Evolutionary conservation across 2,888 invertebrate species (phyloP).

Genomic region (Nephrotoma guestfalica): DNA sequence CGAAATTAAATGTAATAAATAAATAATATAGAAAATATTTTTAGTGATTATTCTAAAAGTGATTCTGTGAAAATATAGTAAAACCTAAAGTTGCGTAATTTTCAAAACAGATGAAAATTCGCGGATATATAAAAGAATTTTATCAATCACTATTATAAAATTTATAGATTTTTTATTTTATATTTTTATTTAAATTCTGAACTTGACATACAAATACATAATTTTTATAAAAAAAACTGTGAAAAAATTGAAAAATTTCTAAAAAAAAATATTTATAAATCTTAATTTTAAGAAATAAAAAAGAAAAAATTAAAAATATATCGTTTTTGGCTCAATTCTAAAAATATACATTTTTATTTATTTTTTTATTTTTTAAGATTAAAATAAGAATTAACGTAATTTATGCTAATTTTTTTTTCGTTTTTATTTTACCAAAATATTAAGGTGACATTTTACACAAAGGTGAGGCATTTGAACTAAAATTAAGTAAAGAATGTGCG

Average conservation of each 20-base stretch:
- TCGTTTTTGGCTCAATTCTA: constrained; percentile 2
- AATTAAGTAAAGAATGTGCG: not conserved
- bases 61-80: not conserved
- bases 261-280: not conserved
- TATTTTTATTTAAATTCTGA: not conserved
- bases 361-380: constrained; percentile 1
- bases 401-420: not conserved
- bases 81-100: not conserved
- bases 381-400: not conserved
- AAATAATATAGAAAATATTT: not conserved
- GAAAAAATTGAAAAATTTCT: not conserved
- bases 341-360: not conserved
- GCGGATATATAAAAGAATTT: not conserved
- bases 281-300: not conserved
- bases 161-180: not conserved
- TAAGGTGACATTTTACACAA: not conserved
- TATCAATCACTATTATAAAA: not conserved
- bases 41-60: not conserved
- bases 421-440: not conserved
- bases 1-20: not conserved
- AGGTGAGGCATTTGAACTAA: not conserved
- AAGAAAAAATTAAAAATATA: not conserved
- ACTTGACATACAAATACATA: not conserved
- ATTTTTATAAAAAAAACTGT: not conserved
- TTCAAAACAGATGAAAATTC: not conserved